Evolutionary conservation across 2,888 invertebrate species (phyloP), one percentile per base, ranked within the genome.

Genomic region (Xylophagus ater): DNA sequence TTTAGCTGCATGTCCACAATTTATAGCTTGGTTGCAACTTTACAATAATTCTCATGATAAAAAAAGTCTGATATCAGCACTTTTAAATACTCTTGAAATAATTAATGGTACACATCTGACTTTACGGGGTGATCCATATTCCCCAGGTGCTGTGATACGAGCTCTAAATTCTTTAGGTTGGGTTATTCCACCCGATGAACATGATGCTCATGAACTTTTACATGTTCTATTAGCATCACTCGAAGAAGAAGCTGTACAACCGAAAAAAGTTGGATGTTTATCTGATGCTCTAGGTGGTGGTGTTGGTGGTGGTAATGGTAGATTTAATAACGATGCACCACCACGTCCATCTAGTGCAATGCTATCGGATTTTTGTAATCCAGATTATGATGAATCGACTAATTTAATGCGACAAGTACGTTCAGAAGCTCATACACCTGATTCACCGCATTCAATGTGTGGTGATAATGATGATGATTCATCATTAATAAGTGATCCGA

Each of bases 141-240:
- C 74, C 1, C 79, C 81, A 1, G 72, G 70, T 4, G 73, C 73
- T 2, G 79, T 89, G 9, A 72, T 89, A 47, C 74, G 80, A 44
- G 80, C 86, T 0, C 67, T 93, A 5, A 62, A 55, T 32, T 69
- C 80, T 2, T 71, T 84, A 0, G 80, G 86, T 12, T 93, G 92
- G 90, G 80, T 82, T 32, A 86, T 93, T 49, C 81, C 88, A 0
- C 74, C 81, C 15, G 89, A 88, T 48, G 89, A 94, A 66, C 84
- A 93, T 63, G 96, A 96, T 66, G 87, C 92, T 1, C 93, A 93
- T 59, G 94, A 96, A 65, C 64, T 96, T 36, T 78, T 94, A 51
- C 88, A 90, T 61, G 82, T 90, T 7, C 67, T 96, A 51, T 70
- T 92, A 7, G 78, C 85, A n/a, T 89, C 92, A 10, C 68, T 94